phyloP scores from a whole-genome alignment of 35 echinoderm and acorn worm genomes.

The Ptychodera flava region DNA sequence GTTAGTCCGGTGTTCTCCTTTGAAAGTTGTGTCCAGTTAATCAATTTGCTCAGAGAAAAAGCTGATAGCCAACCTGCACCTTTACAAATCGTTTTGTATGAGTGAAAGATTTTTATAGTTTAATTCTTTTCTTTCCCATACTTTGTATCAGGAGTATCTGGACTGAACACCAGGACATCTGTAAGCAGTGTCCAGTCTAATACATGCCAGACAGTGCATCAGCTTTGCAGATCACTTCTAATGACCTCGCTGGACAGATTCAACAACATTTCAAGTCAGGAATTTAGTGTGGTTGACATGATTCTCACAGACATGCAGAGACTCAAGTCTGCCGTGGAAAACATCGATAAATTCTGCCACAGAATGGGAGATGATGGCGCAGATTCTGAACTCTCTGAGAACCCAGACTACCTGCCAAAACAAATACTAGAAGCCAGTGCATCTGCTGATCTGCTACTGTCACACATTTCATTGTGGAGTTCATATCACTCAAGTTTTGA shows the following conservation, averaged over 20 bases:
- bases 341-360: background rate
- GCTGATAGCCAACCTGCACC: too few species aligned
- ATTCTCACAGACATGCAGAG: background rate
- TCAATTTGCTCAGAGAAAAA: too few species aligned
- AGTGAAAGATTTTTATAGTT: too few species aligned
- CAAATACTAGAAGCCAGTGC: background rate
- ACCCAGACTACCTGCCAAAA: background rate
- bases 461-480: background rate
- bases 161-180: background rate
- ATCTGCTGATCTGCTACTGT: background rate
- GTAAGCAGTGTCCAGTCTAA: background rate
- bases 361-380: background rate
- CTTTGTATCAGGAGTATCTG: background rate
- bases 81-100: too few species aligned
- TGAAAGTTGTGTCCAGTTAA: too few species aligned
- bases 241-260: background rate
- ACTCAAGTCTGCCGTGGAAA: background rate
- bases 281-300: background rate
- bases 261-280: background rate
- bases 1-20: too few species aligned
- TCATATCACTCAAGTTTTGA: background rate
- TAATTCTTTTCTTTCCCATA: too few species aligned
- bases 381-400: background rate
- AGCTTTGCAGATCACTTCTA: background rate
- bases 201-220: background rate